Conservation (phyloP, 2,797 vertebrate species). For the Hemitrygon akajei region DNA sequence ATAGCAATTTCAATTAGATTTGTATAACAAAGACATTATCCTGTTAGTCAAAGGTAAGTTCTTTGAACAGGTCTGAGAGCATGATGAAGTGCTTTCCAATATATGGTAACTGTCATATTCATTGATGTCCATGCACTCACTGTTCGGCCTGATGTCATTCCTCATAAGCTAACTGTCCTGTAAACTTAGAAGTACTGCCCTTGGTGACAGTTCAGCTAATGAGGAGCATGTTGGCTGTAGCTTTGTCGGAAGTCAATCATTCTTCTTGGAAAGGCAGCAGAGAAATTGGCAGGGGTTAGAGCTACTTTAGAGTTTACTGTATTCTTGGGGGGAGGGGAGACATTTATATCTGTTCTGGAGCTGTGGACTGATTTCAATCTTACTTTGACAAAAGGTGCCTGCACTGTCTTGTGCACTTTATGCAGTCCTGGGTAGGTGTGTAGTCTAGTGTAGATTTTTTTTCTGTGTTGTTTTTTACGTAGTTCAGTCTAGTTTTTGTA, state of each 20-base stretch:
- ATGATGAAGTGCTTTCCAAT: slow-evolving; percentile 16
- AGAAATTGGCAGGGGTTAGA: slow-evolving; percentile 50
- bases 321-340: slow-evolving; percentile 35
- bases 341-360: slow-evolving; percentile 42
- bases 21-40: neutral
- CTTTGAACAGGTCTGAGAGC: slow-evolving; percentile 35
- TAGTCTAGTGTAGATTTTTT: no score
- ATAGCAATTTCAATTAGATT: slow-evolving; percentile 28
- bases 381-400: slow-evolving; percentile 50
- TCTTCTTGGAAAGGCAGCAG: slow-evolving; percentile 46
- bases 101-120: slow-evolving; percentile 45
- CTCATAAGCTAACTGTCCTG: slow-evolving; percentile 50
- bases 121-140: slow-evolving; percentile 42
- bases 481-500: no score
- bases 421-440: no score
- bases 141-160: slow-evolving; percentile 46
- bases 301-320: slow-evolving; percentile 43
- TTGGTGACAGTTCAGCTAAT: slow-evolving; percentile 48
- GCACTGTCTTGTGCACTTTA: no score
- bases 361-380: slow-evolving; percentile 42
- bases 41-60: slow-evolving; percentile 37
- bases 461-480: no score
- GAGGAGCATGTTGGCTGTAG: slow-evolving; percentile 43
- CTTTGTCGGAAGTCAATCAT: slow-evolving; percentile 47
- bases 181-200: slow-evolving; percentile 41